Evolutionary conservation across 1,140 invertebrate species (phyloP).

Genomic region (Calosoma granatense): DNA sequence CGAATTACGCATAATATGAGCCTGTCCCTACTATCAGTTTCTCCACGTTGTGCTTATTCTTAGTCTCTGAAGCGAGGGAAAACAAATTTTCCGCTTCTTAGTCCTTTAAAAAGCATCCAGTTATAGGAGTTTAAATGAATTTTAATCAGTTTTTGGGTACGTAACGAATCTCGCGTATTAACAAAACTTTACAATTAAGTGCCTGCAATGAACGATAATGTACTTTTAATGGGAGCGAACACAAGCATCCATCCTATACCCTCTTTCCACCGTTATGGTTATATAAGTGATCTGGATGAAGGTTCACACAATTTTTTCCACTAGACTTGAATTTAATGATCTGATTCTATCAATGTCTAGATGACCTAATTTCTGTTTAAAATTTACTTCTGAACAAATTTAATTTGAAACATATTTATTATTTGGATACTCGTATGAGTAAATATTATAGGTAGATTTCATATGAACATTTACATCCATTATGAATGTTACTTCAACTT

Average conservation of each 20-base stretch:
- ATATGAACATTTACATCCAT: too few species aligned
- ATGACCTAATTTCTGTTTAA: too few species aligned
- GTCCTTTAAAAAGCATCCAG: background rate
- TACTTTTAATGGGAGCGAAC: slow-evolving; percentile 1
- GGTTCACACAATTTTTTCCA: too few species aligned
- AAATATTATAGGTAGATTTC: too few species aligned
- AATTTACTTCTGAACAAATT: too few species aligned
- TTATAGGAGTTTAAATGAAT: background rate
- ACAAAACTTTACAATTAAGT: slow-evolving; percentile 1
- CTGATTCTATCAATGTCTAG: too few species aligned
- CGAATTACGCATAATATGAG: too few species aligned
- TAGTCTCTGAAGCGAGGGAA: background rate
- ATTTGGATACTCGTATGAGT: too few species aligned
- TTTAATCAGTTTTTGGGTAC: slow-evolving; percentile 1
- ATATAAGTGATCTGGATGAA: too few species aligned
- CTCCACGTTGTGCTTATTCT: background rate
- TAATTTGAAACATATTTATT: too few species aligned
- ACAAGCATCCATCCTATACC: background rate
- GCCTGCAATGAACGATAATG: slow-evolving; percentile 6
- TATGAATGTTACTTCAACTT: too few species aligned
- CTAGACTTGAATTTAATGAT: too few species aligned
- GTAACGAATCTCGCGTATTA: background rate
- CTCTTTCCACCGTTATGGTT: background rate
- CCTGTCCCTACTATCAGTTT: background rate
- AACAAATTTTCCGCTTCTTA: slow-evolving; percentile 6